These are phyloP conservation scores for Argentina silus DNA, from an alignment of 2,797 vertebrate species.

Conservation along the genomic window DNA sequence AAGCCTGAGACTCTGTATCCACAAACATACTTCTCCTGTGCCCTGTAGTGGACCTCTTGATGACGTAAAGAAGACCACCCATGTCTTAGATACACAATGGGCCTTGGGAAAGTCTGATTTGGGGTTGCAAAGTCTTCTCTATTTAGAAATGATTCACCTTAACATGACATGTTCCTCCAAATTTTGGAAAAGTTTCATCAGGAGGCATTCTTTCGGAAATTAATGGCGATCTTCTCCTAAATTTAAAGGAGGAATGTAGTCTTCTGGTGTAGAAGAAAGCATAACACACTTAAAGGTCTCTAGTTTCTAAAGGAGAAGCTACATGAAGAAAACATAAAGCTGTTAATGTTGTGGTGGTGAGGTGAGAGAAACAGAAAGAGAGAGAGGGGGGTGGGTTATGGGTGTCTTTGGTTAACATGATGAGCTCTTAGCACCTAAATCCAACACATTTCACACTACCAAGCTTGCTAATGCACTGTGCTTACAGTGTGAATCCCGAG, in stretches of 20 bases:
- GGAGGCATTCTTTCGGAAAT: too few species aligned
- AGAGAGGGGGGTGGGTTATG: constrained; percentile 18
- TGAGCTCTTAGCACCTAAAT: constrained; percentile 31
- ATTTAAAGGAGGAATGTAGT: too few species aligned
- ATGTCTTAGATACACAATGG: not conserved
- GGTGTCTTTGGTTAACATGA: constrained; percentile 40
- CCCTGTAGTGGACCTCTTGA: not conserved
- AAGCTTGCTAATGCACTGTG: constrained; percentile 36
- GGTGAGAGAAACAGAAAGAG: not conserved
- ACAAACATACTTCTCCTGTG: constrained; percentile 16
- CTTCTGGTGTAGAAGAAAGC: too few species aligned
- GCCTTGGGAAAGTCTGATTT: not conserved
- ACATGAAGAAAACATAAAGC: too few species aligned
- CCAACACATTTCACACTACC: constrained; percentile 50
- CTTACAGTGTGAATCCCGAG: constrained; percentile 29
- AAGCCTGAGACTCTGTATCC: not conserved
- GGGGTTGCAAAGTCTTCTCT: too few species aligned
- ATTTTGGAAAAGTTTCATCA: too few species aligned
- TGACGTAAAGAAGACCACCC: constrained; percentile 5
- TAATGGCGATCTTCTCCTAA: too few species aligned
- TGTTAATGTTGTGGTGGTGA: too few species aligned
- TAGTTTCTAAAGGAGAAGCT: too few species aligned
- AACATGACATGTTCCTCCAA: too few species aligned
- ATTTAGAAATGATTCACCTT: too few species aligned
- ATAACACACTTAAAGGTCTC: too few species aligned